phyloP scores from a whole-genome alignment of 2,888 invertebrate species.

The Cyclophora punctaria region DNA sequence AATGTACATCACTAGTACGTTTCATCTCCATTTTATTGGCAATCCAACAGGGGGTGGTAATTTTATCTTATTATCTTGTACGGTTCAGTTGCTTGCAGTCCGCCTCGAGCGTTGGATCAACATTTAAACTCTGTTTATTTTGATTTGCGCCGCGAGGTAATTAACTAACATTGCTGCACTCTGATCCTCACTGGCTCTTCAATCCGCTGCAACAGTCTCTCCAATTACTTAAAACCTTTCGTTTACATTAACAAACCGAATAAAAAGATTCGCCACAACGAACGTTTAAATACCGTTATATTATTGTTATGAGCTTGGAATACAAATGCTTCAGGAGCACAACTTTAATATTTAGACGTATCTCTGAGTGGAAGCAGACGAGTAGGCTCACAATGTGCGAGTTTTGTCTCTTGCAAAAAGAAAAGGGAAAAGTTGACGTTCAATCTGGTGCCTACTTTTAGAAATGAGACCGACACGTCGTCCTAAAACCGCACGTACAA shows the following conservation, averaged over 20 bases:
- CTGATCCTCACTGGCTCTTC: slow-evolving; percentile 16
- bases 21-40: slow-evolving; percentile 40
- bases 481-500: slow-evolving; percentile 37
- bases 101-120: slow-evolving; percentile 15
- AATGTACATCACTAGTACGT: slow-evolving; percentile 39
- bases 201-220: slow-evolving; percentile 10
- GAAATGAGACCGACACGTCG: slow-evolving; percentile 49
- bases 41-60: slow-evolving; percentile 32
- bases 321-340: too few species aligned
- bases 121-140: slow-evolving; percentile 20
- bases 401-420: slow-evolving; percentile 40
- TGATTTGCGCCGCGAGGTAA: slow-evolving; percentile 16
- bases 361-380: slow-evolving; percentile 17
- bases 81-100: slow-evolving; percentile 21
- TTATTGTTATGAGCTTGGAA: too few species aligned
- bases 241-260: slow-evolving; percentile 4
- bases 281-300: background rate
- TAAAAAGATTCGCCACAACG: slow-evolving; percentile 5
- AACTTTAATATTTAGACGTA: slow-evolving; percentile 30
- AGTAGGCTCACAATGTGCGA: slow-evolving; percentile 40
- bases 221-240: slow-evolving; percentile 19
- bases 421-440: slow-evolving; percentile 58
- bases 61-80: slow-evolving; percentile 35
- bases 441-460: slow-evolving; percentile 58
- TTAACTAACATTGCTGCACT: slow-evolving; percentile 17